Conservation (phyloP, 1,140 invertebrate species). For the Chrysoperla carnea region DNA sequence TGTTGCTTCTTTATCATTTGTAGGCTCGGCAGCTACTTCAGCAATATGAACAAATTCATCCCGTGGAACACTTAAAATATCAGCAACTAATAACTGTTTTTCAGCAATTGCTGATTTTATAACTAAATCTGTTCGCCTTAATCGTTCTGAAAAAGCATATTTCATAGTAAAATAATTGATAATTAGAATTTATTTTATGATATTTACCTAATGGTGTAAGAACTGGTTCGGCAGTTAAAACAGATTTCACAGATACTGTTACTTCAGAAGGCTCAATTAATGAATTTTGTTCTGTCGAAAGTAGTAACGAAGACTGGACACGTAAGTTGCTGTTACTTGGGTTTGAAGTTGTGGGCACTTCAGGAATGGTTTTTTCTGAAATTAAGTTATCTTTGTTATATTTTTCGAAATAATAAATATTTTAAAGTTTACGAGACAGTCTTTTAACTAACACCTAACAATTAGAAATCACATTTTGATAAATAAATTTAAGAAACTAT, state of each 20-base stretch:
- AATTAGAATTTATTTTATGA: not conserved
- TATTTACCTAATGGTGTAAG: slow-evolving; percentile 56
- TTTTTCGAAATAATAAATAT: too few relatives aligned
- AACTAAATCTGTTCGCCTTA: slow-evolving; percentile 50
- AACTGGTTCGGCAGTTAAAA: slow-evolving; percentile 59
- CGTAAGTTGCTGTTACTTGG: not conserved
- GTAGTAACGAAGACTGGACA: not conserved
- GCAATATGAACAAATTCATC: slow-evolving; percentile 47
- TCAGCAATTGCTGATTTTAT: slow-evolving; percentile 53
- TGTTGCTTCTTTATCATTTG: slow-evolving; percentile 37
- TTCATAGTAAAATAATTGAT: slow-evolving; percentile 2
- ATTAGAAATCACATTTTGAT: too few relatives aligned
- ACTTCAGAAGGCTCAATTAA: slow-evolving; percentile 69
- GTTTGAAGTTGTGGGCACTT: too few relatives aligned
- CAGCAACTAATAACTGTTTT: slow-evolving; percentile 55
- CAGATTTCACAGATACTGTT: slow-evolving; percentile 48
- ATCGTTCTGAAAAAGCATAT: slow-evolving; percentile 33
- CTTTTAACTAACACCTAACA: too few relatives aligned
- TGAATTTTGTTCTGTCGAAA: not conserved
- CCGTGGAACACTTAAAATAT: slow-evolving; percentile 54
- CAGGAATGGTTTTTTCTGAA: too few relatives aligned
- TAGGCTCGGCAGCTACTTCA: slow-evolving; percentile 34
- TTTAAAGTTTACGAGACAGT: too few relatives aligned
- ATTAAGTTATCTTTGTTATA: too few relatives aligned
- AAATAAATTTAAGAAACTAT: too few relatives aligned